Evolutionary conservation across 2,888 invertebrate genomes (phyloP).

Genomic region (Plebejus melissa): DNA sequence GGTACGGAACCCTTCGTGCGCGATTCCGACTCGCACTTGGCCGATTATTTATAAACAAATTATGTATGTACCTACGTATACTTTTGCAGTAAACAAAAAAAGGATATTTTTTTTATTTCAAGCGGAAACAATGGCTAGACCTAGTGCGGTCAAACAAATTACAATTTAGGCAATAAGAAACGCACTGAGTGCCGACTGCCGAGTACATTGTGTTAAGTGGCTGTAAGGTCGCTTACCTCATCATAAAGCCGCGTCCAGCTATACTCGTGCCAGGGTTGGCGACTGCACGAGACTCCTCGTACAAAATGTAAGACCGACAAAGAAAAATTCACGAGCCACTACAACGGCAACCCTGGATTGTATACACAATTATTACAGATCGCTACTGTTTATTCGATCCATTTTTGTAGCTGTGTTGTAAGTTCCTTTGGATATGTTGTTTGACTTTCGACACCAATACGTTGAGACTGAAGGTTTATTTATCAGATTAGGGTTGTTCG

Average conservation of each 20-base stretch:
- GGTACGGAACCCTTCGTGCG: too few species aligned
- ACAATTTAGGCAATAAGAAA: slow-evolving; percentile 68
- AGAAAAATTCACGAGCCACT: neutral
- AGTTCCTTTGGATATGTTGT: neutral
- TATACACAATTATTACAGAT: slow-evolving; percentile 23
- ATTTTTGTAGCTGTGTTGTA: slow-evolving; percentile 38
- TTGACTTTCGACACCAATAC: neutral
- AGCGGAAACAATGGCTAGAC: slow-evolving; percentile 19
- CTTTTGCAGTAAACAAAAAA: neutral
- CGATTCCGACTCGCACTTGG: too few species aligned
- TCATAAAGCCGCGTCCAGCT: slow-evolving; percentile 53
- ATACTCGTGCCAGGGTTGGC: slow-evolving; percentile 35
- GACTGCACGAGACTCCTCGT: neutral
- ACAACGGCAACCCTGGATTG: slow-evolving; percentile 2
- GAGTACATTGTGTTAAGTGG: slow-evolving; percentile 67
- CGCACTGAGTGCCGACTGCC: slow-evolving; percentile 57
- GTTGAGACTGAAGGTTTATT: neutral
- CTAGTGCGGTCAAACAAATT: slow-evolving; percentile 55
- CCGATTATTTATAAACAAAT: neutral
- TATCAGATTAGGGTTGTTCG: slow-evolving; percentile 2
- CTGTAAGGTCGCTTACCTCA: slow-evolving; percentile 77
- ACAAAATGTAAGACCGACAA: neutral
- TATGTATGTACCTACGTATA: neutral
- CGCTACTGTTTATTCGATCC: slow-evolving; percentile 51
- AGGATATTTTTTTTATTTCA: neutral